These are phyloP conservation scores for Tenualosa ilisha DNA, from an alignment of 2,797 vertebrate genomes.

Conservation along the genomic window DNA sequence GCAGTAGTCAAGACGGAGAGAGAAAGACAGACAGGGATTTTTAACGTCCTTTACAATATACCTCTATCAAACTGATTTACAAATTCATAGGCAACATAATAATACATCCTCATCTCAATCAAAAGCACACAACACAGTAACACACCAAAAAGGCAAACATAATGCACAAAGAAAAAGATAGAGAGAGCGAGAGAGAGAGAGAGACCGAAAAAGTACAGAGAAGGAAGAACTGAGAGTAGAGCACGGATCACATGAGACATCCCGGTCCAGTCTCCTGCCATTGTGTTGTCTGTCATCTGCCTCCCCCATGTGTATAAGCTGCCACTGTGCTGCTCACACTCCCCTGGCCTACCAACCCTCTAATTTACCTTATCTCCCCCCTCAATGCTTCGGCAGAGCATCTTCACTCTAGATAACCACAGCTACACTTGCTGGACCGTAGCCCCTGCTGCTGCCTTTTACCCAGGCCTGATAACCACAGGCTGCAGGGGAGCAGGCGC, in stretches of 20 bases:
- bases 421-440: slow-evolving; percentile 22
- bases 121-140: neutral
- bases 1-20: neutral
- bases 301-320: slow-evolving; percentile 40
- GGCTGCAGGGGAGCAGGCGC: neutral
- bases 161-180: neutral
- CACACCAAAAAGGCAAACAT: neutral
- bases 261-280: slow-evolving; percentile 38
- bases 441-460: slow-evolving; percentile 37
- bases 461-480: slow-evolving; percentile 35
- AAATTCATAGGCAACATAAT: no score
- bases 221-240: neutral
- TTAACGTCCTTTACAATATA: neutral
- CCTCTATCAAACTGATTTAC: neutral
- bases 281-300: slow-evolving; percentile 16
- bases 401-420: slow-evolving; percentile 47
- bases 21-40: neutral
- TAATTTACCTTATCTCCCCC: slow-evolving; percentile 62
- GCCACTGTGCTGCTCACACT: slow-evolving; percentile 42
- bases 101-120: no score
- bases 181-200: slow-evolving; percentile 35
- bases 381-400: slow-evolving; percentile 55
- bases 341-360: slow-evolving; percentile 54
- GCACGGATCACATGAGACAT: neutral
- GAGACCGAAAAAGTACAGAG: slow-evolving; percentile 34